phyloP scores from a whole-genome alignment of 2,888 invertebrate genomes.

The Choristoneura rosaceana region DNA sequence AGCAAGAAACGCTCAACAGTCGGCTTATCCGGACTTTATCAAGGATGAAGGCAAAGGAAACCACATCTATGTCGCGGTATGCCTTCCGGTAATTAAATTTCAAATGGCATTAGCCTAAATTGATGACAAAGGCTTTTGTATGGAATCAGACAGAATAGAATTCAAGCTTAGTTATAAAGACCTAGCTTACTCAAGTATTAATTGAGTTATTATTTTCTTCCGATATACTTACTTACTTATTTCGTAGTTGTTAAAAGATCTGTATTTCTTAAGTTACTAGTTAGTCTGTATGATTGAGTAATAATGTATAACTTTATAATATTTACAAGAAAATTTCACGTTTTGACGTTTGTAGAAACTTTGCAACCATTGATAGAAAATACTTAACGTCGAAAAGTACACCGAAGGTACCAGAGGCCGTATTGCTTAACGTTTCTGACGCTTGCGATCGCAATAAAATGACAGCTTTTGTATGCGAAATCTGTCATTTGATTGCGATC shows the following conservation, averaged over 20 bases:
- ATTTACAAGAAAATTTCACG: no score
- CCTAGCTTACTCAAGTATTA: background rate
- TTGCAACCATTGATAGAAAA: no score
- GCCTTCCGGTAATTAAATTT: background rate
- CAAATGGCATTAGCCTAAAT: background rate
- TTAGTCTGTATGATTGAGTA: no score
- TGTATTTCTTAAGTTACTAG: no score
- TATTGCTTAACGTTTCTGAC: no score
- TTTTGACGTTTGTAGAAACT: no score
- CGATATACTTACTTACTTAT: background rate
- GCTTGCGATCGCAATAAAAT: no score
- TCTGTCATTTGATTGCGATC: no score
- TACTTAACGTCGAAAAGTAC: no score
- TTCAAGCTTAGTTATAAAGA: background rate
- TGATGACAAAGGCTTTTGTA: background rate
- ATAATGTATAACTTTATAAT: no score
- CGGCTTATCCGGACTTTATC: background rate
- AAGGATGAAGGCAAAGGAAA: conserved; percentile 6
- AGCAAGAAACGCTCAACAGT: background rate
- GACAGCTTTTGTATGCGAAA: no score
- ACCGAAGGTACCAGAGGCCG: no score
- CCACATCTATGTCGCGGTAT: background rate
- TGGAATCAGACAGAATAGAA: background rate
- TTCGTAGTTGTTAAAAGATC: background rate
- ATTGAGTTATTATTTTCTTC: background rate